Conservation (phyloP, 2,888 invertebrate genomes). For the Cacoxenus indagator region DNA sequence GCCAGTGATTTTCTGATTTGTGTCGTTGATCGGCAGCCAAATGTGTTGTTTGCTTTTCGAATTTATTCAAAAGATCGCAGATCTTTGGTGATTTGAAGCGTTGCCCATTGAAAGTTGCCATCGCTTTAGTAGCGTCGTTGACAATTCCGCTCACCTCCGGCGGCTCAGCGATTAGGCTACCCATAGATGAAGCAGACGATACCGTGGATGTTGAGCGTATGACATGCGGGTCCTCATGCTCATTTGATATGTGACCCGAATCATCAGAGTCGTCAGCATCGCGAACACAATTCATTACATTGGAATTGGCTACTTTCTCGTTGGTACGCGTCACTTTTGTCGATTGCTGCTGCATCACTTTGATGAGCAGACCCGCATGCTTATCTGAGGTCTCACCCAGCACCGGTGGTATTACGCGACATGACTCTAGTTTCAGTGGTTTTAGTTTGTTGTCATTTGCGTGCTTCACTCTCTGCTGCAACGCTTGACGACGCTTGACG, state of each 20-base stretch:
- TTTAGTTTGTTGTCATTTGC: slow-evolving; percentile 66
- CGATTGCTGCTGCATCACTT: slow-evolving; percentile 52
- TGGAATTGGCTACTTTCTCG: slow-evolving; percentile 3
- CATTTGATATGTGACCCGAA: slow-evolving; percentile 86
- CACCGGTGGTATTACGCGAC: slow-evolving; percentile 67
- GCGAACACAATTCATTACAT: slow-evolving; percentile 20
- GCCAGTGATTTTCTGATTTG: slow-evolving; percentile 17
- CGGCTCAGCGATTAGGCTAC: slow-evolving; percentile 44
- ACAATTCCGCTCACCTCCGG: slow-evolving; percentile 45
- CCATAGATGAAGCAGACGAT: slow-evolving; percentile 30
- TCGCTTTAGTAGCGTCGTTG: slow-evolving; percentile 15
- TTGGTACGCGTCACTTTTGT: slow-evolving; percentile 17
- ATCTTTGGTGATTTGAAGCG: slow-evolving; percentile 56
- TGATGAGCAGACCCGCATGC: slow-evolving; percentile 65
- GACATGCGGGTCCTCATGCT: slow-evolving; percentile 72
- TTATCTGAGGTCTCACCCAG: slow-evolving; percentile 67
- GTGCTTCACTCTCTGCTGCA: slow-evolving; percentile 55
- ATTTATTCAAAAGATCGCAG: slow-evolving; percentile 63
- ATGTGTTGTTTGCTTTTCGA: slow-evolving; percentile 51
- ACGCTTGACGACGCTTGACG: neutral
- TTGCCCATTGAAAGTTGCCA: neutral
- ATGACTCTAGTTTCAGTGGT: slow-evolving; percentile 63
- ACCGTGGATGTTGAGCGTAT: slow-evolving; percentile 43
- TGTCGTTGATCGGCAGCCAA: neutral
- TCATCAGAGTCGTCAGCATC: slow-evolving; percentile 77